Conservation (phyloP, 1,140 invertebrate species). For the Lucilia sericata region DNA sequence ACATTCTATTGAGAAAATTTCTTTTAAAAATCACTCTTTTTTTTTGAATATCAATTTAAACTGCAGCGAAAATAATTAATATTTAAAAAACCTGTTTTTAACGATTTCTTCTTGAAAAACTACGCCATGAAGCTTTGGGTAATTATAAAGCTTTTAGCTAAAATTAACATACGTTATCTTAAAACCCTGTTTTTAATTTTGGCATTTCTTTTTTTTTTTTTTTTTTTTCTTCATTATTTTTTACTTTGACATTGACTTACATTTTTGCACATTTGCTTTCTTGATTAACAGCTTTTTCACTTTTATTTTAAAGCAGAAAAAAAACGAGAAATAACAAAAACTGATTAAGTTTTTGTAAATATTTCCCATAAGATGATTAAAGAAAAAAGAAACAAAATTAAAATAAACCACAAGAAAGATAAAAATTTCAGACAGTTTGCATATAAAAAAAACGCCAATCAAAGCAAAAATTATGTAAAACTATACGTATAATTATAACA, state of each 20-base stretch:
- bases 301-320: slow-evolving; percentile 17
- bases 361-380: background rate
- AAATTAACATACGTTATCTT: background rate
- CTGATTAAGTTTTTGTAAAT: background rate
- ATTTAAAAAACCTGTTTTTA: too few species aligned
- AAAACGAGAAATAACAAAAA: background rate
- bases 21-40: too few species aligned
- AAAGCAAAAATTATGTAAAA: slow-evolving; percentile 11
- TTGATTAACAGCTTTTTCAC: slow-evolving; percentile 19
- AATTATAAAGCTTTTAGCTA: too few species aligned
- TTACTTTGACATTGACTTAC: slow-evolving; percentile 29
- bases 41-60: too few species aligned
- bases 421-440: background rate
- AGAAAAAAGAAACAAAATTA: background rate
- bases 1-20: too few species aligned
- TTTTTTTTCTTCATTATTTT: background rate
- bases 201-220: slow-evolving; percentile 13
- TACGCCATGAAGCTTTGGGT: too few species aligned
- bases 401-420: background rate
- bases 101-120: too few species aligned
- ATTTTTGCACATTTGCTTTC: slow-evolving; percentile 19
- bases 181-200: background rate
- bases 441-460: background rate
- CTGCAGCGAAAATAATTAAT: too few species aligned
- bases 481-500: background rate